These are phyloP conservation scores for Parascotia fuliginaria DNA, from an alignment of 2,888 invertebrate species.

Conservation along the genomic window DNA sequence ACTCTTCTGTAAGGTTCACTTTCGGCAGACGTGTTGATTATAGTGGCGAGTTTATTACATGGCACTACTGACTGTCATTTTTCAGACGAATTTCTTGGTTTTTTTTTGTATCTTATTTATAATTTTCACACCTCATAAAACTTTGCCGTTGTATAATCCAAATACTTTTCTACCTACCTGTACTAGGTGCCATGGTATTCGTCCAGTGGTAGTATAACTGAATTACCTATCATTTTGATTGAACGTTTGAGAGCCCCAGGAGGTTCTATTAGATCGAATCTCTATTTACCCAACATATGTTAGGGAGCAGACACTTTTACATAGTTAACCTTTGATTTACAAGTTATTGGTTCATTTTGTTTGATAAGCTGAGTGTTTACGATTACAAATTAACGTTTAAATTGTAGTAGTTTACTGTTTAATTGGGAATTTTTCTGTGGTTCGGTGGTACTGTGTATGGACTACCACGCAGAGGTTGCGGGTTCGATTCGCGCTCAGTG, in stretches of 20 bases:
- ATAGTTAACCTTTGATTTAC: slow-evolving; percentile 31
- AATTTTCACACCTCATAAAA: too few species aligned
- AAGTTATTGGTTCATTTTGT: slow-evolving; percentile 28
- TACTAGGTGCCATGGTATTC: slow-evolving; percentile 62
- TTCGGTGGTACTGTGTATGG: too few species aligned
- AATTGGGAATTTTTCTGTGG: neutral
- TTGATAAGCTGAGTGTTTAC: neutral
- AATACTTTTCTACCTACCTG: slow-evolving; percentile 48
- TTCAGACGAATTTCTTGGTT: too few species aligned
- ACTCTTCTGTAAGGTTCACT: too few species aligned
- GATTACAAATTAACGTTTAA: neutral
- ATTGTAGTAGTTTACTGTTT: neutral
- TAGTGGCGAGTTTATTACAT: too few species aligned
- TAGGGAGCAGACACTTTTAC: slow-evolving; percentile 45
- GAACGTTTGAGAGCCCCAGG: slow-evolving; percentile 77
- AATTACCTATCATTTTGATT: slow-evolving; percentile 84
- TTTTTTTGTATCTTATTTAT: too few species aligned
- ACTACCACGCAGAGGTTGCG: too few species aligned
- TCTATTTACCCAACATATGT: slow-evolving; percentile 65
- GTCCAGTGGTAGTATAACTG: slow-evolving; percentile 80
- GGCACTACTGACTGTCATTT: too few species aligned
- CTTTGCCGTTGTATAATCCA: too few species aligned
- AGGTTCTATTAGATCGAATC: slow-evolving; percentile 65
- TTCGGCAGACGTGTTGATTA: too few species aligned
- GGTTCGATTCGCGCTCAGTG: too few species aligned